phyloP scores from a whole-genome alignment of 2,113 vertebrate genomes.

The Ptyas mucosa region DNA sequence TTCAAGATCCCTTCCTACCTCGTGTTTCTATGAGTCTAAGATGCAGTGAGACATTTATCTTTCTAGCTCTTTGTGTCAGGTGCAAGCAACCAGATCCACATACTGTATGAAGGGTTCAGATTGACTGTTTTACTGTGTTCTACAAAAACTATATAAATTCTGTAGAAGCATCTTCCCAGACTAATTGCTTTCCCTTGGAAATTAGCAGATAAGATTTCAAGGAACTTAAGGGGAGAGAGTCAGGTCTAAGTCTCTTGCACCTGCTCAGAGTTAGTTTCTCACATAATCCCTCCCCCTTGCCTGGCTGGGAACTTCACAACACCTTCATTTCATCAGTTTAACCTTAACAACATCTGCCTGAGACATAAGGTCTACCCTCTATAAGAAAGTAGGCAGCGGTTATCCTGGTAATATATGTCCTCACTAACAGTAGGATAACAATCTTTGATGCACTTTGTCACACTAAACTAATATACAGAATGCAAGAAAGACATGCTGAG shows the following conservation, averaged over 20 bases:
- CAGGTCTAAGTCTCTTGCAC: too few relatives aligned
- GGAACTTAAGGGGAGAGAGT: too few relatives aligned
- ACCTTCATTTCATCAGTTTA: neutral
- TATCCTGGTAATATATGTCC: neutral
- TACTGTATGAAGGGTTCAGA: neutral
- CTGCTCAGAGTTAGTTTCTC: too few relatives aligned
- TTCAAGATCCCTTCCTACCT: neutral
- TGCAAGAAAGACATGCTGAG: neutral
- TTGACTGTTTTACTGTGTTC: neutral
- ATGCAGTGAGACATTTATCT: neutral
- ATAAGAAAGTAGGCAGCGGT: neutral
- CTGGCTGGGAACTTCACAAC: neutral
- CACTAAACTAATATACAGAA: neutral
- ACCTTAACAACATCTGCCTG: neutral
- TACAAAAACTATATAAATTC: too few relatives aligned
- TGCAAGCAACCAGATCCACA: neutral
- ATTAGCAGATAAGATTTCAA: too few relatives aligned
- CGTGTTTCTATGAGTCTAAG: neutral
- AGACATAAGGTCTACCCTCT: neutral
- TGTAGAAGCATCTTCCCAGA: too few relatives aligned
- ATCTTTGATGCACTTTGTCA: neutral
- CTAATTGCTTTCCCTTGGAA: too few relatives aligned
- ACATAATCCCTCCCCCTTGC: too few relatives aligned
- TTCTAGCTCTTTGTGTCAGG: neutral
- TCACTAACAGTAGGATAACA: neutral